Evolutionary conservation across 2,113 vertebrate genomes (phyloP).

Genomic region (Cebus imitator): DNA sequence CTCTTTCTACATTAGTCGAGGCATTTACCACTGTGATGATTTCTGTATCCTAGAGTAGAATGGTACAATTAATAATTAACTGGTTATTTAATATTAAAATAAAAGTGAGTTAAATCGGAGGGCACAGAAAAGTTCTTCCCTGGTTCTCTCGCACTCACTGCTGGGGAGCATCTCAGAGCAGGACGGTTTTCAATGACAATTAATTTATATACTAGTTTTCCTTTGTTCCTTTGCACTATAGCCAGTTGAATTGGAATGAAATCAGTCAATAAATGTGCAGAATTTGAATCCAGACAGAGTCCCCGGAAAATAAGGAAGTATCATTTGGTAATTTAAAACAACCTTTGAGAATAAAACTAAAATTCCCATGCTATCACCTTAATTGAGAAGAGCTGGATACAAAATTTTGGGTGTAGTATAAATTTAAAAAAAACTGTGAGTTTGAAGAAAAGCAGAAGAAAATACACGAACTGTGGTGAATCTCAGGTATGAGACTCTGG

Average conservation of each 20-base stretch:
- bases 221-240: conserved; percentile 23
- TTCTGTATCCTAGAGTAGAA: background rate
- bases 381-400: background rate
- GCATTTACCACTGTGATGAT: background rate
- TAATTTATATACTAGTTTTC: background rate
- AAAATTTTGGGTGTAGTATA: background rate
- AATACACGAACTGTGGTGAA: background rate
- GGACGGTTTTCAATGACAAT: background rate
- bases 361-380: background rate
- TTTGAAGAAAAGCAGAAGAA: background rate
- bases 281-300: background rate
- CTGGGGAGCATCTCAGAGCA: background rate
- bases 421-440: background rate
- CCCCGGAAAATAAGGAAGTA: background rate
- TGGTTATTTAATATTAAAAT: conserved; percentile 42
- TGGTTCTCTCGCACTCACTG: background rate
- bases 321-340: conserved; percentile 6
- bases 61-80: background rate
- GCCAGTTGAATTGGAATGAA: background rate
- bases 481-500: background rate
- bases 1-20: background rate
- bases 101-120: background rate
- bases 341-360: conserved; percentile 22
- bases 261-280: background rate
- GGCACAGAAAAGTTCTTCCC: background rate